These are phyloP conservation scores for Sebastes miniatus DNA, from an alignment of 2,797 vertebrate species.

Conservation along the genomic window DNA sequence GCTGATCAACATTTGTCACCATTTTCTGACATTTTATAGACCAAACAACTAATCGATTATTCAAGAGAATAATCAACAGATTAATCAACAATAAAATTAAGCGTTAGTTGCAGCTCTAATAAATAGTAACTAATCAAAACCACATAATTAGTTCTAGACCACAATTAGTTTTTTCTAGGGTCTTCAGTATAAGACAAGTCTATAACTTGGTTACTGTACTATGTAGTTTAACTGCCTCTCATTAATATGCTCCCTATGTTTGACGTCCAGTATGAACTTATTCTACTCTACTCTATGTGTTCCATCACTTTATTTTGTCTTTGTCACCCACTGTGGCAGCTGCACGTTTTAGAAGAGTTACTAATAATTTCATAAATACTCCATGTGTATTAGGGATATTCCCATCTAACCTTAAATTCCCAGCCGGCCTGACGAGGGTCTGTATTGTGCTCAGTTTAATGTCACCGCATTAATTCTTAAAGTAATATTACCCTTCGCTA, in stretches of 20 bases:
- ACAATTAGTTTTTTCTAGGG: neutral
- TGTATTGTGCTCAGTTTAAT: constrained; percentile 54
- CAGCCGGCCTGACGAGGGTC: neutral
- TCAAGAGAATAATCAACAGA: too few relatives aligned
- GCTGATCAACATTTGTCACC: too few relatives aligned
- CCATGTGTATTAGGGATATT: constrained; percentile 7
- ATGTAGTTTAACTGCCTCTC: neutral
- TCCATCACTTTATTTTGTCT: neutral
- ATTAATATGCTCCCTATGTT: neutral
- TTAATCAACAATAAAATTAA: too few relatives aligned
- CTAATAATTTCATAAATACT: neutral
- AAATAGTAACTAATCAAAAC: neutral
- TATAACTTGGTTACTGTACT: neutral
- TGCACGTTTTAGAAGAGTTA: neutral
- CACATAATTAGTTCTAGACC: neutral
- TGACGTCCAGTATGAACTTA: neutral
- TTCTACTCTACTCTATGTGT: neutral
- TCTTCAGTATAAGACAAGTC: neutral
- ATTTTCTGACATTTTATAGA: too few relatives aligned
- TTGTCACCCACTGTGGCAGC: neutral
- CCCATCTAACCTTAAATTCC: constrained; percentile 19
- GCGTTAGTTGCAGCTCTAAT: too few relatives aligned
- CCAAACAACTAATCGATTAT: too few relatives aligned
- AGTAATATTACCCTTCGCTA: constrained; percentile 68
- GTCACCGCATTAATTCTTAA: constrained; percentile 74